Conservation (phyloP, 2,797 vertebrate genomes). For the Bothrops alternatus region DNA sequence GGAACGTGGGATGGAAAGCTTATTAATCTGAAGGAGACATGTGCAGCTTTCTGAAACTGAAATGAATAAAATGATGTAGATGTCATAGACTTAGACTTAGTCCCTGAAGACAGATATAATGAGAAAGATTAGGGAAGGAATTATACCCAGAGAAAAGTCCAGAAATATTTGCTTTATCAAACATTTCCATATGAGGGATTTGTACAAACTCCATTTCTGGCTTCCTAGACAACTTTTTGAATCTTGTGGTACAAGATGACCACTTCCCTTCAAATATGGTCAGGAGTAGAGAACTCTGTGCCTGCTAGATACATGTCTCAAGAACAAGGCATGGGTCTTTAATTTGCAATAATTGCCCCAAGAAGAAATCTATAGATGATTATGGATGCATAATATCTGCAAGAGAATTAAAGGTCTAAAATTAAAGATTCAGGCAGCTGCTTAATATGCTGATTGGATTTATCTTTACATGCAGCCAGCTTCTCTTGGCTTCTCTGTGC, state of each 20-base stretch:
- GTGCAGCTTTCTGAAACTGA: neutral
- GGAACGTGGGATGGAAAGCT: neutral
- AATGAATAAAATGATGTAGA: neutral
- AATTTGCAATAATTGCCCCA: neutral
- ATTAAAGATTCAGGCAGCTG: neutral
- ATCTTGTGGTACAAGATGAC: neutral
- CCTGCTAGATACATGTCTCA: neutral
- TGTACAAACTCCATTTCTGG: neutral
- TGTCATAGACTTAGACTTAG: neutral
- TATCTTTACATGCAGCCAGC: neutral
- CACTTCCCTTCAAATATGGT: neutral
- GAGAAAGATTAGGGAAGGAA: neutral
- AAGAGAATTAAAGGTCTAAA: neutral
- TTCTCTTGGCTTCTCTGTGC: neutral
- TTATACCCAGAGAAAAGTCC: neutral
- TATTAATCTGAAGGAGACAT: neutral
- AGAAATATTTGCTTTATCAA: neutral
- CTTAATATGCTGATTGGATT: neutral
- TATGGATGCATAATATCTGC: neutral
- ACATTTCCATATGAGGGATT: neutral
- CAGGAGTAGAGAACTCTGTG: neutral
- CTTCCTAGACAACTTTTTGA: neutral
- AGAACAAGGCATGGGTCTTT: too few species aligned
- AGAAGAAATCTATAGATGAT: neutral
- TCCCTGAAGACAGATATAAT: neutral